Base-by-base conservation (phyloP, 2,113 vertebrate genomes). In the Cyprinus carpio region DNA sequence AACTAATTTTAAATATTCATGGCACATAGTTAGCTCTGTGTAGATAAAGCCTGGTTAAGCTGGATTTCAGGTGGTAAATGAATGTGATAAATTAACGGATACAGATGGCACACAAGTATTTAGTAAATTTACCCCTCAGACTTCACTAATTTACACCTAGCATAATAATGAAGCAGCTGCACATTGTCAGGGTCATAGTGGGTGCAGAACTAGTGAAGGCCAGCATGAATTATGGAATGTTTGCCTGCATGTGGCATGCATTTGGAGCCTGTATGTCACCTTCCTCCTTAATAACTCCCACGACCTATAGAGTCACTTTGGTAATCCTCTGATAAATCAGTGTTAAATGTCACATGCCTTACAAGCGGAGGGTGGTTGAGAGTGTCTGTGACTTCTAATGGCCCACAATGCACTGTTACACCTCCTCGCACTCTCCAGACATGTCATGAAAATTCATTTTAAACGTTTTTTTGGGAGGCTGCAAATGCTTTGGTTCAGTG, bases 281-380 rank as follows among this genome's bases (percentile, higher is more conserved):
- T 31, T 75, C 31, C 72, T 56, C 34, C 46, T 65, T 65, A 76
- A 87, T 82, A 87, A 86, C 27, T 37, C 75, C 69, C 60, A 81
- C 23, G 54, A 72, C 29, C 58, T 75, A 65, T 20, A 75, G 37
- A 87, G 81, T 89, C 84, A 86, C 76, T 76, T 67, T 81, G 84
- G 49, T 84, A 85, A 85, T 85, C 40, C 81, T 58, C 51, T 69
- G 65, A 84, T 86, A 84, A 88, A 88, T 86, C 87, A 88, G 71
- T 88, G 85, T 85, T 80, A 87, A 83, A 85, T 87, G 79, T 87
- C 88, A 85, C 9, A 9, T 15, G 58, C 69, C 79, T 64, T 77
- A 74, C 12, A 64, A 69, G 18, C 64, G 18, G 40, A 27, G 16
- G 43, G 56, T 62, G 58, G 67, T 34, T 75, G 77, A 75, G 43